Evolutionary conservation across 2,888 invertebrate species (phyloP), one percentile per base, ranked within the genome.

Genomic region (Drosophila stalkeri): DNA sequence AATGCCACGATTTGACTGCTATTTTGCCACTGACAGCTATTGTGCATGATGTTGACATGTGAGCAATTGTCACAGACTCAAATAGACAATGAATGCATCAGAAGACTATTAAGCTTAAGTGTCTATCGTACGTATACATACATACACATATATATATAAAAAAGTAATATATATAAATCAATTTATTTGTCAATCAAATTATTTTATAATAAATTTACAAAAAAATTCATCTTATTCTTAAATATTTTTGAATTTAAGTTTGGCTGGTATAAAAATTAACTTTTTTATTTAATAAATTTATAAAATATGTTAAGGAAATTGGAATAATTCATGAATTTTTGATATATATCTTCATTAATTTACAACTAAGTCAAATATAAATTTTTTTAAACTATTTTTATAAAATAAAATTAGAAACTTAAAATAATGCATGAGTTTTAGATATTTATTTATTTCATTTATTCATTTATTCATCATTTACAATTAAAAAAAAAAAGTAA

Each of bases 1-100:
- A 74, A 57, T 56, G 23, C 49, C 51, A 56, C 20, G 59, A 72
- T 49, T 57, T 54, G 56, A 20, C 60, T 65, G 41, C 43, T 54
- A 39, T 60, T 49, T 64, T 78, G 75, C 52, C 75, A 76, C 55
- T 74, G 81, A 81, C 84, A 80, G 77, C 70, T 47, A 57, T 77
- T 69, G 70, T 73, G 72, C 67, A 64, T 69, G 79, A 55, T 64
- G 31, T 73, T 75, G 86, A 81, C 81, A 82, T 64, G 59, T 67
- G 79, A 72, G 61, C 55, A 69, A 77, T 59, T 54, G 71, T 47
- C 56, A 46, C 1, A 20, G 27, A n/a, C 35, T 39, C 39, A 35
- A 27, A 49, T 33, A 33, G 47, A 47, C 52, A 66, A 31, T 61
- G 52, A 66, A 31, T 61, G 52, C 37, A 46, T 16, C 20, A 16